Evolutionary conservation across 2,888 invertebrate species (phyloP).

Genomic region (Eupeodes latifasciatus): DNA sequence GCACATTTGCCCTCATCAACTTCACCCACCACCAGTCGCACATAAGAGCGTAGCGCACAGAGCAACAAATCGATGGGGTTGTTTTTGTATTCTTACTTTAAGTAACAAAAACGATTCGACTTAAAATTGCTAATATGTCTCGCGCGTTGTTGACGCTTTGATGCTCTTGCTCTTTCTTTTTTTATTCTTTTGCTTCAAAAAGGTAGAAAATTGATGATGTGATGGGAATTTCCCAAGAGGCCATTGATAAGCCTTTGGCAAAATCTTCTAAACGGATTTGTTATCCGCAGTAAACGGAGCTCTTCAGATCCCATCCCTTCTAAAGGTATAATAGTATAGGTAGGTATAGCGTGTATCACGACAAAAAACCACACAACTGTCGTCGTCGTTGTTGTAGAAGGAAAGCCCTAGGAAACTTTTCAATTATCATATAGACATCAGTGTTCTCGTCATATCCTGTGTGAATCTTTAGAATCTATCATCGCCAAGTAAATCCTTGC

Average conservation of each 20-base stretch:
- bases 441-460: background rate
- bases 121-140: conserved; percentile 53
- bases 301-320: background rate
- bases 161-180: conserved; percentile 39
- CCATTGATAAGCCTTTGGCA: conserved; percentile 67
- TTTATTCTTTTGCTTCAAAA: conserved; percentile 5
- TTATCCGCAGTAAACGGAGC: conserved; percentile 13
- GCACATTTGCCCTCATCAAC: background rate
- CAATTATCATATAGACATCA: conserved; percentile 13
- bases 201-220: conserved; percentile 21
- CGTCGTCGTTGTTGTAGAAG: background rate
- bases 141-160: conserved; percentile 57
- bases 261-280: conserved; percentile 60
- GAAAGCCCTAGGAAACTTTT: conserved; percentile 46
- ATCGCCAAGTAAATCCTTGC: conserved; percentile 10
- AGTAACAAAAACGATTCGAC: conserved; percentile 56
- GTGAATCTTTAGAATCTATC: conserved; percentile 17
- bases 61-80: conserved; percentile 11
- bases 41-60: no score
- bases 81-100: conserved; percentile 43
- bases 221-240: conserved; percentile 71
- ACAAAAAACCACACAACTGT: conserved; percentile 32
- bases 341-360: conserved; percentile 9
- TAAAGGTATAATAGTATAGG: background rate
- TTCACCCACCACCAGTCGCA: background rate